Evolutionary conservation across 2,888 invertebrate species (phyloP).

Genomic region (Coremacera marginata): DNA sequence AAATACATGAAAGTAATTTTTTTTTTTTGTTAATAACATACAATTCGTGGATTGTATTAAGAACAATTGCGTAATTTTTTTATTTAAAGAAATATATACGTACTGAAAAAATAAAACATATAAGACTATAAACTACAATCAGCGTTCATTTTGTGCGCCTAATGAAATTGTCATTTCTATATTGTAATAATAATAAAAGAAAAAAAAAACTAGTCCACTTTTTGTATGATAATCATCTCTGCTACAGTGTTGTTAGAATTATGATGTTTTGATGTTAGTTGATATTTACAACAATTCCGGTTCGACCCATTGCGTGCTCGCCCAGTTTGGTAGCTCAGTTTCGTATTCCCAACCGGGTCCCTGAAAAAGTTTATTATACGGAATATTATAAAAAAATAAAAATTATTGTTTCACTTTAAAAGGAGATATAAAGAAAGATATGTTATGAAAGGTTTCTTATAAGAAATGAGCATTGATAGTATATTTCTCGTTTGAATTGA

Average conservation of each 20-base stretch:
- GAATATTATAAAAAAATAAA: constrained; percentile 7
- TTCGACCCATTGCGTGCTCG: constrained; percentile 85
- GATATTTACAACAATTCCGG: constrained; percentile 70
- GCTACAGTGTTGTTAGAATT: constrained; percentile 2
- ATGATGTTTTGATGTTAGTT: not conserved
- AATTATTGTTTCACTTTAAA: constrained; percentile 35
- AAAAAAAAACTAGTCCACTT: constrained; percentile 49
- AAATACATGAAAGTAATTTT: not conserved
- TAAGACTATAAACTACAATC: not conserved
- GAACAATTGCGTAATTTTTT: not conserved
- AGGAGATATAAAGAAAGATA: no score
- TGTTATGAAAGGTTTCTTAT: no score
- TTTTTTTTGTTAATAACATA: not conserved
- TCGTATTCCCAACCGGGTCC: constrained; percentile 96
- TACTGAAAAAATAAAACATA: not conserved
- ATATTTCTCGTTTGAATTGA: no score
- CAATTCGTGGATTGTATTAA: not conserved
- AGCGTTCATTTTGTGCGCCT: constrained; percentile 43
- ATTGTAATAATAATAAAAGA: constrained; percentile 32
- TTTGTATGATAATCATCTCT: constrained; percentile 12
- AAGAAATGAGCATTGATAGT: no score
- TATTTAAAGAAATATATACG: constrained; percentile 13
- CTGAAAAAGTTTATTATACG: constrained; percentile 69
- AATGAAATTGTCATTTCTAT: constrained; percentile 30
- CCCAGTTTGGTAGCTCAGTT: constrained; percentile 94